Percentiles rank a stretch among this genome's conserved stretches.
These are phyloP conservation scores for Nerophis lumbriciformis DNA, from an alignment of 2,113 vertebrate genomes.

Conservation along the genomic window DNA sequence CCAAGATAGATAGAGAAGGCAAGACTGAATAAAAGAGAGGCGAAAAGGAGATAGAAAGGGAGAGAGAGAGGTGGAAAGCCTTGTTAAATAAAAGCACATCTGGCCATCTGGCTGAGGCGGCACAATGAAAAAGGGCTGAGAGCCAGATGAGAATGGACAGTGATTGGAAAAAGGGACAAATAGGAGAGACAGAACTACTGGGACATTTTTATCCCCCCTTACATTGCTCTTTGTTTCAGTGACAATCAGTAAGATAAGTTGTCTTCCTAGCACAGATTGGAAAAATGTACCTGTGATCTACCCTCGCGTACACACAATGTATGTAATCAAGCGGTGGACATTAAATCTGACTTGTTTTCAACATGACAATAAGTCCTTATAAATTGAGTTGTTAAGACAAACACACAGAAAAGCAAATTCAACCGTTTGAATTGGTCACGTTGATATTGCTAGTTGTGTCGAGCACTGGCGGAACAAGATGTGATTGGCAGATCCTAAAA, in stretches of 20 bases:
- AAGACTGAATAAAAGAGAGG: conserved; percentile 27
- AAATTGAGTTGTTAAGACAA: too few relatives aligned
- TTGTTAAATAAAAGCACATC: conserved; percentile 22
- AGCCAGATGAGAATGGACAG: conserved; percentile 9
- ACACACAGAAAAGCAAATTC: too few relatives aligned
- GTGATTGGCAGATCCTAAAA: too few relatives aligned
- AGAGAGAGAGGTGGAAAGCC: conserved; percentile 9
- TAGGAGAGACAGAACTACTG: conserved; percentile 1
- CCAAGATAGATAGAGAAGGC: conserved; percentile 46
- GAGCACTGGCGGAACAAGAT: too few relatives aligned
- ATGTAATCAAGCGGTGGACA: background rate
- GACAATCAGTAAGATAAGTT: conserved; percentile 3
- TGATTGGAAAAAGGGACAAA: conserved; percentile 4
- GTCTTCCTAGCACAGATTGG: background rate
- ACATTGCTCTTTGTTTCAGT: conserved; percentile 17
- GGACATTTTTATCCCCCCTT: background rate
- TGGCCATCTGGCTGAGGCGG: conserved; percentile 20
- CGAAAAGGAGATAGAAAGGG: conserved; percentile 5
- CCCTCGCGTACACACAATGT: background rate
- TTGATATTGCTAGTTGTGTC: too few relatives aligned
- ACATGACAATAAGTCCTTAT: background rate
- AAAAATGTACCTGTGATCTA: conserved; percentile 12
- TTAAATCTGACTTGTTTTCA: too few relatives aligned
- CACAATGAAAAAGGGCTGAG: conserved; percentile 16
- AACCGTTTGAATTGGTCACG: too few relatives aligned